Evolutionary conservation across 1,140 invertebrate species (phyloP), one percentile per base, ranked within the genome.

Genomic region (Laupala kohalensis): DNA sequence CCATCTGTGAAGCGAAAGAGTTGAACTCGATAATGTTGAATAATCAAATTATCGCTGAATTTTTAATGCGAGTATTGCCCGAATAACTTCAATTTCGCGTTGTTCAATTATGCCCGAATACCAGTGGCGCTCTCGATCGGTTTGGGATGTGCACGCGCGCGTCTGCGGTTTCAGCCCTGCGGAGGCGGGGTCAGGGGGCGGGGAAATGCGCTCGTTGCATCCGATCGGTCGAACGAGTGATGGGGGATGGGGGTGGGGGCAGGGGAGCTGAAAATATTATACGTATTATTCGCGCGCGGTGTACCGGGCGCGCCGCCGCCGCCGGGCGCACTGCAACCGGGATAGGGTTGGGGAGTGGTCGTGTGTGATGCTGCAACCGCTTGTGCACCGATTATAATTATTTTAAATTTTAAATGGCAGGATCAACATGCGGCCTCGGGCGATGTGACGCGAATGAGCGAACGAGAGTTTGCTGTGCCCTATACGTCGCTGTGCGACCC

Each of bases 311-410:
- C 37, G 9, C 6, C 30, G 30, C 30, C 77, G 75, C 82, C n/a
- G n/a, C n/a, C n/a, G n/a, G n/a, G n/a, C n/a, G n/a, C n/a, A n/a
- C n/a, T n/a, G n/a, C n/a, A n/a, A n/a, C n/a, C n/a, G n/a, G n/a
- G n/a, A n/a, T n/a, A n/a, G n/a, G n/a, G n/a, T n/a, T n/a, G n/a
- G n/a, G n/a, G n/a, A n/a, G 81, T 53, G 80, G 83, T 73, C 83
- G 81, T 28, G 84, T 84, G 53, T 81, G 82, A 68, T 82, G 81
- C 64, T 24, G 81, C 80, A 71, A 76, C 80, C 74, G 86, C 72
- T 63, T 1, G 70, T 19, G 29, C 1, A 68, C 25, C 23, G 27
- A 27, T 25, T 71, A 53, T 53, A 53, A 53, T 53, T 53, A 53
- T 53, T 53, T 53, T 53, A 53, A 53, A 53, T 53, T 53, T 53